Base-by-base conservation (phyloP, 1,140 invertebrate genomes). In the Plutomurus gul region DNA sequence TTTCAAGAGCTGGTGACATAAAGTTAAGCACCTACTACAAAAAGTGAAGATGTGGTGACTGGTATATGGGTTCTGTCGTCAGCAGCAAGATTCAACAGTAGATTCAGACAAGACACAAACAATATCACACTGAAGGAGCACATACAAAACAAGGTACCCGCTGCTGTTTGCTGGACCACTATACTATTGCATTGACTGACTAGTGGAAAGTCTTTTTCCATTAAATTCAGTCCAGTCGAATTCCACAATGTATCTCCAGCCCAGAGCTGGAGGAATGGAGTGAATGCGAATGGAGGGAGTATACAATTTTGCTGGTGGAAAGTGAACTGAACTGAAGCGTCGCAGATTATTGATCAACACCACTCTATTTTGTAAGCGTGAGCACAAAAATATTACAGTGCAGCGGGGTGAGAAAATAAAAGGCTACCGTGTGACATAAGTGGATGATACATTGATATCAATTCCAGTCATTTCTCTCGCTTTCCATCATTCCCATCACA, bases 381-480 rank as follows among this genome's bases (percentile, higher is more conserved):
- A 65, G 30, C 8, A 11, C 51, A 30, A 60, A 47, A n/a, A 6
- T 27, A 4, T 33, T 27, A n/a, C 56, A 65, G 56, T 65, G 39
- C n/a, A 43, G 2, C 7, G 8, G 56, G 56, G 56, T 65, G 56
- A 33, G 56, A 33, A 65, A 65, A 65, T 65, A 65, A 65, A 65
- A 65, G 30, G 56, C 13, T 30, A 65, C 36, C 13, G 56, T 36
- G 56, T 65, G 56, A 65, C 25, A 65, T 65, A 65, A 65, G 56
- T 65, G 56, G 56, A 65, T 65, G 56, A 65, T 65, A 30, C 56
- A 65, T 65, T 25, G 56, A 65, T 65, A 25, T 65, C n/a, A n/a
- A n/a, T n/a, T n/a, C n/a, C n/a, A n/a, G n/a, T n/a, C 27, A 65
- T 65, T 65, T 16, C 56, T 65, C 27, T 33, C 13, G 27, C 36